Evolutionary conservation across 2,113 vertebrate species (phyloP).

Genomic region (Myotis brandtii): DNA sequence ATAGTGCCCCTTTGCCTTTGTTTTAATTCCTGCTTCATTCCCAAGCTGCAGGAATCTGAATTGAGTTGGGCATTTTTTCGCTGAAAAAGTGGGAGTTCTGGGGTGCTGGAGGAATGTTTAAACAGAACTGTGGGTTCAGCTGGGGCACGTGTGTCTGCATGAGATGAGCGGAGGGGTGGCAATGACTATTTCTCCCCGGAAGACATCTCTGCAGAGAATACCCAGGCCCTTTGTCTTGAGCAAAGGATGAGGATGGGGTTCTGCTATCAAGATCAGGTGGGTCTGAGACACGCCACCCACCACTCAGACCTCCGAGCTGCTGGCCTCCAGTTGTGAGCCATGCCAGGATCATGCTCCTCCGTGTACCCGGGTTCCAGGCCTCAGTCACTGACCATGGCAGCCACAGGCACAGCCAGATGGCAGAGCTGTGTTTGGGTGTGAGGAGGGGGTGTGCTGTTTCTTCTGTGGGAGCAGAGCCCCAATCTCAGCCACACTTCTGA

Average conservation of each 20-base stretch:
- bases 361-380: neutral
- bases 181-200: neutral
- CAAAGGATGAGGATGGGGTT: neutral
- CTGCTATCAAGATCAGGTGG: neutral
- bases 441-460: neutral
- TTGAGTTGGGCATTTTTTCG: neutral
- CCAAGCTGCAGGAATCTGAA: conserved; percentile 33
- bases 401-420: neutral
- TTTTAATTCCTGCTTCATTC: conserved; percentile 54
- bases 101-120: neutral
- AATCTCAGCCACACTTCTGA: neutral
- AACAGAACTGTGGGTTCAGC: neutral
- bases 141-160: neutral
- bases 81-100: neutral
- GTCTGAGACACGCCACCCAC: neutral
- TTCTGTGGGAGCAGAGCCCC: neutral
- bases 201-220: neutral
- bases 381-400: neutral
- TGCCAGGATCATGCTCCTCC: neutral
- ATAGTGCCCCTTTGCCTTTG: conserved; percentile 61
- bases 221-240: neutral
- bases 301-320: neutral
- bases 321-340: neutral
- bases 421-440: neutral
- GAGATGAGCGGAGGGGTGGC: neutral